These are phyloP conservation scores for Hafferia zeledoni DNA, from an alignment of 2,797 vertebrate species.

Conservation along the genomic window DNA sequence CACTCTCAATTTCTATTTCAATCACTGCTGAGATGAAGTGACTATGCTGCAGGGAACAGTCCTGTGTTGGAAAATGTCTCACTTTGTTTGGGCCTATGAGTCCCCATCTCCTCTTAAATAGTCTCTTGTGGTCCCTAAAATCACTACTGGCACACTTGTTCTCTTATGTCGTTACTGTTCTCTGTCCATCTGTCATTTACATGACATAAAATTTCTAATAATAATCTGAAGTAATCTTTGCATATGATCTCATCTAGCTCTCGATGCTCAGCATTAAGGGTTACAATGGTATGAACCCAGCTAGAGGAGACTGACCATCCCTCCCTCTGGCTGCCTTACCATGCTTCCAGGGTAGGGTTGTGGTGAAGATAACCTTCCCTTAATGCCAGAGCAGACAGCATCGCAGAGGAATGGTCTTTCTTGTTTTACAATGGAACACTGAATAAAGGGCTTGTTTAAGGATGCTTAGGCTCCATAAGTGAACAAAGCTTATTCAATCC, in stretches of 20 bases:
- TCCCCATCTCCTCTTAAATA: not conserved
- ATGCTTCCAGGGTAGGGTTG: not conserved
- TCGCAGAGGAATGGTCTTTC: not conserved
- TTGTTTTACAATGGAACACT: not conserved
- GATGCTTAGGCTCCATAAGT: not conserved
- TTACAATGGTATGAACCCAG: not conserved
- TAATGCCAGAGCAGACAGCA: not conserved
- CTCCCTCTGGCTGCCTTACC: not conserved
- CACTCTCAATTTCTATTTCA: not conserved
- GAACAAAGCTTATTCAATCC: not conserved
- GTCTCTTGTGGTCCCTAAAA: not conserved
- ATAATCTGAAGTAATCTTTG: slow-evolving; percentile 27
- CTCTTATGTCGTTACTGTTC: not conserved
- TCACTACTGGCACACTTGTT: not conserved
- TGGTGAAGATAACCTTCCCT: not conserved
- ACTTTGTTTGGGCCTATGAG: not conserved
- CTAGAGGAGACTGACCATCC: not conserved
- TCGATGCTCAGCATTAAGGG: not conserved
- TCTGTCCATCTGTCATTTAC: not conserved
- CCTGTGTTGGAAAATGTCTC: not conserved
- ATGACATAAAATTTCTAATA: slow-evolving; percentile 28
- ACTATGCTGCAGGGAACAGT: not conserved
- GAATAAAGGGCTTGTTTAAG: not conserved
- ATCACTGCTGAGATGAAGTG: not conserved
- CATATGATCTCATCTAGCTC: slow-evolving; percentile 1